Evolutionary conservation across 2,888 invertebrate species (phyloP).

Genomic region (Onthophagus sagittarius): DNA sequence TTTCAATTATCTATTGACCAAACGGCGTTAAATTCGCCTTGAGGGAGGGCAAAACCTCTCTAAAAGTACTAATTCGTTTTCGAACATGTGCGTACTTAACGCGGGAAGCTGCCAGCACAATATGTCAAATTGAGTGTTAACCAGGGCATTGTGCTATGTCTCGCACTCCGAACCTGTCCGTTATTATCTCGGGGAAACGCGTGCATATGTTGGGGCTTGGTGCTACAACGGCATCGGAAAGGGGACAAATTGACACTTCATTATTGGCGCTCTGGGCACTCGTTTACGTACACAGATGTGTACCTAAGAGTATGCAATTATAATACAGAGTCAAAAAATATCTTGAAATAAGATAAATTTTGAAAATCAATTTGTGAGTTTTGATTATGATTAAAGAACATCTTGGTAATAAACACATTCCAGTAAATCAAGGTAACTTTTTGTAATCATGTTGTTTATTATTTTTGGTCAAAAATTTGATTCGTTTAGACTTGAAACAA

Average conservation of each 20-base stretch:
- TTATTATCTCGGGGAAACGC: constrained; percentile 21
- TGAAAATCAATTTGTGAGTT: too few species aligned
- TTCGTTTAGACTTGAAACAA: background rate
- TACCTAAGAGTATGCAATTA: constrained; percentile 23
- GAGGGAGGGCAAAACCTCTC: background rate
- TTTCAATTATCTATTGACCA: background rate
- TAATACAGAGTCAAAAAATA: background rate
- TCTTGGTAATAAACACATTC: too few species aligned
- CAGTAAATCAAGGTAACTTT: too few species aligned
- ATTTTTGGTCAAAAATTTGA: too few species aligned
- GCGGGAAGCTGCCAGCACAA: constrained; percentile 35
- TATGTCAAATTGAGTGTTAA: constrained; percentile 51
- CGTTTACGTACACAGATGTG: constrained; percentile 43
- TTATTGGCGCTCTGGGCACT: constrained; percentile 45
- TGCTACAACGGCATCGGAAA: constrained; percentile 28
- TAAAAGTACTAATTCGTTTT: constrained; percentile 27
- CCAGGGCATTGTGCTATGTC: constrained; percentile 31
- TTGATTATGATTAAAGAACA: too few species aligned
- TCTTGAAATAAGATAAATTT: too few species aligned
- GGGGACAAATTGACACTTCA: constrained; percentile 49
- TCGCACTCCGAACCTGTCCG: constrained; percentile 27
- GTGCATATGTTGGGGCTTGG: constrained; percentile 39
- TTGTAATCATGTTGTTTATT: too few species aligned
- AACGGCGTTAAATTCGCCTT: background rate
- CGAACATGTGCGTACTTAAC: constrained; percentile 30